These are phyloP conservation scores for Panonychus citri DNA, from an alignment of 1,140 invertebrate species.

Conservation along the genomic window DNA sequence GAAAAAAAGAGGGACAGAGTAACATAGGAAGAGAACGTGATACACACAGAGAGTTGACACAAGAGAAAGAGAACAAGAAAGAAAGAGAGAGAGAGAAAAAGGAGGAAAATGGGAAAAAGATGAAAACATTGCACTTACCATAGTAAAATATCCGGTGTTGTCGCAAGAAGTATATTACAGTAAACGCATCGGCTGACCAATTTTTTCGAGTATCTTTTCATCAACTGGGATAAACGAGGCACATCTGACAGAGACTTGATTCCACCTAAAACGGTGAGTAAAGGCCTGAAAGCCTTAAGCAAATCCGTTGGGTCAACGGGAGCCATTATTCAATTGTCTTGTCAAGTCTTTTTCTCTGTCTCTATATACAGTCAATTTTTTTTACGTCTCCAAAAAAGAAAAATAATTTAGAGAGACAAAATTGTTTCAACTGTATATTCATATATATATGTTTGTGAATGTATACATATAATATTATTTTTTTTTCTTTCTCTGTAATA, in stretches of 20 bases:
- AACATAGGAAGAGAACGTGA: neutral
- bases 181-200: constrained; percentile 3
- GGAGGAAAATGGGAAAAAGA: neutral
- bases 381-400: too few species aligned
- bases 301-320: constrained; percentile 69
- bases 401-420: too few species aligned
- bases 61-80: neutral
- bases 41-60: neutral
- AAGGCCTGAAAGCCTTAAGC: constrained; percentile 55
- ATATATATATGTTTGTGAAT: too few species aligned
- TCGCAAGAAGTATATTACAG: neutral
- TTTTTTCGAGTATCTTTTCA: constrained; percentile 23
- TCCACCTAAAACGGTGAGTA: constrained; percentile 52
- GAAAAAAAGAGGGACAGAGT: neutral
- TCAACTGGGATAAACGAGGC: constrained; percentile 39
- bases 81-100: neutral
- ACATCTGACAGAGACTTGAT: constrained; percentile 67
- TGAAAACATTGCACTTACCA: neutral
- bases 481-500: too few species aligned
- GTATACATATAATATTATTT: too few species aligned
- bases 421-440: too few species aligned
- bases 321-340: constrained; percentile 28
- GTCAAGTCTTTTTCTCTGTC: neutral
- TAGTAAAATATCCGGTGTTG: constrained; percentile 1
- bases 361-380: too few species aligned